Evolutionary conservation across 2,797 vertebrate genomes (phyloP).

Genomic region (Streptopelia turtur): DNA sequence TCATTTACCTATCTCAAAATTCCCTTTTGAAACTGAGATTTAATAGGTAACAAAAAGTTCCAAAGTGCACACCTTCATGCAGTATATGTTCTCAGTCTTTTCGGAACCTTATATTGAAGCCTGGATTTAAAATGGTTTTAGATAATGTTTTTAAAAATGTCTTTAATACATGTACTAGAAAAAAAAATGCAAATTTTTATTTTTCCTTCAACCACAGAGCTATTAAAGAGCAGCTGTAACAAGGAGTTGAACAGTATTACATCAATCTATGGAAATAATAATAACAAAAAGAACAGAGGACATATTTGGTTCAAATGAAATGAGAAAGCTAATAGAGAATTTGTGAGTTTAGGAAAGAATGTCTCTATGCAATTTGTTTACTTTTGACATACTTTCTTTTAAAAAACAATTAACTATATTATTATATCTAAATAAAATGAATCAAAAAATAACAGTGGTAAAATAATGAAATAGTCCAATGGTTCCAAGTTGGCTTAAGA

Average conservation of each 20-base stretch:
- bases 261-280: not conserved
- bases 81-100: not conserved
- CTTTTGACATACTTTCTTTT: not conserved
- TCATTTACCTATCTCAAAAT: not conserved
- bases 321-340: not conserved
- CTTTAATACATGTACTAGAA: not conserved
- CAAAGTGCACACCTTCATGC: not conserved
- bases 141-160: not conserved
- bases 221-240: not conserved
- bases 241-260: not conserved
- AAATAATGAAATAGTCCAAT: not conserved
- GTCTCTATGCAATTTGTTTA: not conserved
- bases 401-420: not conserved
- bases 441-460: not conserved
- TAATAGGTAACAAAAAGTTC: not conserved
- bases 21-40: not conserved
- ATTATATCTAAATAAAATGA: not conserved
- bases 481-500: not conserved
- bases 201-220: not conserved
- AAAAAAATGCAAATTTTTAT: not conserved
- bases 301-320: not conserved
- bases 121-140: not conserved
- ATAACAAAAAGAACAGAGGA: not conserved
- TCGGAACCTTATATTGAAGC: not conserved
- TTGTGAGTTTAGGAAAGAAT: not conserved